These are phyloP conservation scores for Chaenogobius annularis DNA, from an alignment of 2,113 vertebrate species.

Conservation along the genomic window DNA sequence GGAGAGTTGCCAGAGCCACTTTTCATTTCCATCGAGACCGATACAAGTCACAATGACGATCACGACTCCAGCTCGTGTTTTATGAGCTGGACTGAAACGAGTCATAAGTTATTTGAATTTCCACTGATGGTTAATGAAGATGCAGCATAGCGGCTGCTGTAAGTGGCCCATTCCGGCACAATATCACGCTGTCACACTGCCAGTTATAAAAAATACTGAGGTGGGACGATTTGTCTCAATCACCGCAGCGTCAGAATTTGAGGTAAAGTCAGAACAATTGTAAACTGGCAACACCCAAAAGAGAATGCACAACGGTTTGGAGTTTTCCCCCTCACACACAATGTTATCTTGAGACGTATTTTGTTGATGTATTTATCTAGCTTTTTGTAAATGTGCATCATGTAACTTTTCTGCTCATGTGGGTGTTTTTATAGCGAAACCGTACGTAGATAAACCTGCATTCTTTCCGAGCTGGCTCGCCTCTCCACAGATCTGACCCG, in stretches of 20 bases:
- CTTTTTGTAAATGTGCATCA: no score
- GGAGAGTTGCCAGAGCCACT: not conserved
- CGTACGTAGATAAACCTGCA: no score
- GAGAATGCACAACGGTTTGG: no score
- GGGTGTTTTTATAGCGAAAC: no score
- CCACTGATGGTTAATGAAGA: not conserved
- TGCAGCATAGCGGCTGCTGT: not conserved
- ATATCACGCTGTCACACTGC: not conserved
- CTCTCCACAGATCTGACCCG: no score
- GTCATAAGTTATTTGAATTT: conserved; percentile 4
- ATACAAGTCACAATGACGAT: not conserved
- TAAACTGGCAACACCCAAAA: no score
- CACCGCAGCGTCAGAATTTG: not conserved
- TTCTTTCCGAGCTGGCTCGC: no score
- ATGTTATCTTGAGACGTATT: no score
- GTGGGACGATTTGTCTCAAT: not conserved
- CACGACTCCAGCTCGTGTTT: not conserved
- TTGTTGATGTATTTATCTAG: no score
- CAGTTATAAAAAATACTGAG: not conserved
- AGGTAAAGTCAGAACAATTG: not conserved
- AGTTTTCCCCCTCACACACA: no score
- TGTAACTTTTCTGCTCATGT: no score
- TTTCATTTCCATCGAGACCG: not conserved
- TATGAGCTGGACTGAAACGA: not conserved
- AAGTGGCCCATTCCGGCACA: not conserved